phyloP scores from a whole-genome alignment of 2,113 vertebrate genomes.

The Limanda limanda region DNA sequence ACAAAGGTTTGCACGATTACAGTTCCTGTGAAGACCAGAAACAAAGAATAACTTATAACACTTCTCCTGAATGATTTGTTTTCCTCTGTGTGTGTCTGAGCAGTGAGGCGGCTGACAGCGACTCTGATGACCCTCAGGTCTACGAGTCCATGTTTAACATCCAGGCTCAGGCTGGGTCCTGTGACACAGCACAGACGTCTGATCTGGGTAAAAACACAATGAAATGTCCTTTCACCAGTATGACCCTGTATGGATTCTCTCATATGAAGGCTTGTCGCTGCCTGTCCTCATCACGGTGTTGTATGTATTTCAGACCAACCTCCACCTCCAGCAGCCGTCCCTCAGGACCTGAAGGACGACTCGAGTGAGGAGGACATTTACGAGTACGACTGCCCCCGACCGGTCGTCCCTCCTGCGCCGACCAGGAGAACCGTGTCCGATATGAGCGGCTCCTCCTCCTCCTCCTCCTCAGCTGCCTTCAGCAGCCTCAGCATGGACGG shows the following conservation, averaged over 20 bases:
- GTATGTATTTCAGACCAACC: slow-evolving; percentile 53
- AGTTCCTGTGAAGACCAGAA: background rate
- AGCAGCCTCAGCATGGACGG: slow-evolving; percentile 84
- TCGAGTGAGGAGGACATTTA: slow-evolving; percentile 85
- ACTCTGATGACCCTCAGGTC: slow-evolving; percentile 86
- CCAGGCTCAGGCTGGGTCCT: slow-evolving; percentile 82
- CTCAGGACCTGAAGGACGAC: slow-evolving; percentile 70
- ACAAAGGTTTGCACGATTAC: background rate
- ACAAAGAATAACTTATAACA: background rate
- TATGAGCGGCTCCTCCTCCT: slow-evolving; percentile 81
- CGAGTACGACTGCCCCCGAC: slow-evolving; percentile 90
- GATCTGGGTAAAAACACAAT: slow-evolving; percentile 81
- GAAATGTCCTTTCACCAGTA: background rate
- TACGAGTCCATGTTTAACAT: slow-evolving; percentile 98
- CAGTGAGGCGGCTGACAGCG: slow-evolving; percentile 78
- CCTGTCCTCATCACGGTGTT: too few species aligned
- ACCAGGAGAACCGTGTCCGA: slow-evolving; percentile 91
- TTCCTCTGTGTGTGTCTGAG: background rate
- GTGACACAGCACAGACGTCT: slow-evolving; percentile 51
- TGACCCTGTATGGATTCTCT: background rate
- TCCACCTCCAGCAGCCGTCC: slow-evolving; percentile 58
- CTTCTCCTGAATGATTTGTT: too few species aligned
- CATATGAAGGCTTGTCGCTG: background rate
- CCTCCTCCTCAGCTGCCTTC: slow-evolving; percentile 85
- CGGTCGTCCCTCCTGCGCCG: slow-evolving; percentile 74